Evolutionary conservation across 2,888 invertebrate genomes (phyloP), one percentile per base, ranked within the genome.

Genomic region (Stictocephala bisonia): DNA sequence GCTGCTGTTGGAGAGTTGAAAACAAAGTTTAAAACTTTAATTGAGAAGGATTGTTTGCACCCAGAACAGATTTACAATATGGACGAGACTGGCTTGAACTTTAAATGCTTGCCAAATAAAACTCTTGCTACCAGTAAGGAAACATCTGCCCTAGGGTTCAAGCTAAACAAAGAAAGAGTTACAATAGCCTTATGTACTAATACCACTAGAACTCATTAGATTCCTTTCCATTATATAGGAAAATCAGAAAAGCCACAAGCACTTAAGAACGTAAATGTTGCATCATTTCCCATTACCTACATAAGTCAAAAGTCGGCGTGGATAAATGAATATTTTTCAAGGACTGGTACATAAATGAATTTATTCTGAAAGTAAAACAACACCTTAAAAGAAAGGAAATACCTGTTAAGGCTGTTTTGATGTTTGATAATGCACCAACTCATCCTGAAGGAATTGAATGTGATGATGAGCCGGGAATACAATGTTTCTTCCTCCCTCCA

Each of bases 401-500:
- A 20, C 75, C 78, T 29, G 22, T 29, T 44, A 75, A 75, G 70
- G 75, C 74, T 31, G 51, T 77, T 22, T 56, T 77, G 11, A 22
- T 75, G 11, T 41, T 77, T 6, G 75, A 76, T 51, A 77, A 76
- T 40, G 73, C 76, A 0, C 76, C 74, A 0, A 26, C 64, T 18
- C 75, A 75, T 58, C 76, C 77, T 9, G 4, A 26, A 18, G n/a
- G n/a, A n/a, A n/a, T n/a, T n/a, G 71, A 22, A 7, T 6, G 22
- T 18, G 26, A 64, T 29, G 27, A 44, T 20, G 26, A 20, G 7
- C 24, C 11, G 15, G 44, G 29, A 18, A 64, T 70, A 20, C 51
- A 40, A n/a, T 56, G 44, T 27, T 29, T 56, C 2, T 73, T 75
- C 50, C 58, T 79, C 35, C 76, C 78, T 67, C 77, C 78, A 13